Conservation (phyloP, 2,113 vertebrate species). For the Podarcis raffonei region DNA sequence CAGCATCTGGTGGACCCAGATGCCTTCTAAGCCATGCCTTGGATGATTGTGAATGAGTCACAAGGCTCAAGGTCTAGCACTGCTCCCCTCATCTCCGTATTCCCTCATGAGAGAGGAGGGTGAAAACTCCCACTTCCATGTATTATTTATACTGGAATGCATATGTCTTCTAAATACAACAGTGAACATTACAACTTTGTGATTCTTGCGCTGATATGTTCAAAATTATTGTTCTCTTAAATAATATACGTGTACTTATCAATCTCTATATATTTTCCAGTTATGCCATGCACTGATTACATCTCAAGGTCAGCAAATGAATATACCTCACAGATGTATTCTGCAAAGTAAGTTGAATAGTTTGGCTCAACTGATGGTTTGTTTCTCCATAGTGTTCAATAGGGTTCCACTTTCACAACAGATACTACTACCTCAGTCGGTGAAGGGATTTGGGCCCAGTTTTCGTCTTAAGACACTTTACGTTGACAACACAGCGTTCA, state of each 20-base stretch:
- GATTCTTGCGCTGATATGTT: not conserved
- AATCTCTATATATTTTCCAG: conserved; percentile 69
- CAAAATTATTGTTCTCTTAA: not conserved
- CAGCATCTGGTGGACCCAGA: too few species aligned
- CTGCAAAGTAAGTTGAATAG: conserved; percentile 82
- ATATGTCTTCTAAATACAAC: not conserved
- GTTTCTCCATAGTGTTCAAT: not conserved
- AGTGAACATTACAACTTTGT: not conserved
- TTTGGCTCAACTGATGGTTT: conserved; percentile 40
- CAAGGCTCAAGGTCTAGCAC: too few species aligned
- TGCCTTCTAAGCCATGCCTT: too few species aligned
- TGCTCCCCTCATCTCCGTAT: not conserved
- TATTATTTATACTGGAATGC: not conserved
- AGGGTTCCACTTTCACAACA: not conserved
- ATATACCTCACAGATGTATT: conserved; percentile 85
- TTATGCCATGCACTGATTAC: conserved; percentile 84
- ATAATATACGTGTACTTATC: not conserved
- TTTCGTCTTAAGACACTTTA: not conserved
- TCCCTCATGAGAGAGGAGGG: not conserved
- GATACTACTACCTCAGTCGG: too few species aligned
- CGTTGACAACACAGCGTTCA: not conserved
- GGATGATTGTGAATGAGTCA: too few species aligned
- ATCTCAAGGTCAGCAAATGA: conserved; percentile 82
- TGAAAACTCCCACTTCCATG: not conserved
- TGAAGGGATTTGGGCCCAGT: not conserved